Evolutionary conservation across 1,140 invertebrate genomes (phyloP).

Genomic region (Saccostrea cuccullata): DNA sequence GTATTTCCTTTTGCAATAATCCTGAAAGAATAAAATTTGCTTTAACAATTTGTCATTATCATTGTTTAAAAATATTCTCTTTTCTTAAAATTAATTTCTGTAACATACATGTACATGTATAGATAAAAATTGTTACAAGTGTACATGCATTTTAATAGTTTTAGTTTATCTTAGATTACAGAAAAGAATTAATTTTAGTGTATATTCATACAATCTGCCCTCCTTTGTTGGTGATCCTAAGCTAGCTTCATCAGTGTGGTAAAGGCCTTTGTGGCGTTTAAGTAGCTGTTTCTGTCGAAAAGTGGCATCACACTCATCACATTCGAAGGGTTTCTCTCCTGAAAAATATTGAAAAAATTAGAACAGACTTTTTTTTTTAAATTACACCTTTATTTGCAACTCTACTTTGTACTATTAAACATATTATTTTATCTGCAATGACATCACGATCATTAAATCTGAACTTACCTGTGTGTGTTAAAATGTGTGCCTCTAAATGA

Average conservation of each 20-base stretch:
- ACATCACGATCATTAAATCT: neutral
- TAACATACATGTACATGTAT: too few relatives aligned
- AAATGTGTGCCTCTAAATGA: slow-evolving; percentile 96
- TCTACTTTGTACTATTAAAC: neutral
- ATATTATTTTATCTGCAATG: neutral
- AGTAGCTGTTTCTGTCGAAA: slow-evolving; percentile 94
- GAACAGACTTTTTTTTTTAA: neutral
- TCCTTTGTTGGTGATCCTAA: slow-evolving; percentile 93
- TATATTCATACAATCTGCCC: slow-evolving; percentile 93
- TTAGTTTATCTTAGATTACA: neutral
- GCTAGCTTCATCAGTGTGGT: slow-evolving; percentile 89
- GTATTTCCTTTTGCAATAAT: slow-evolving; percentile 3
- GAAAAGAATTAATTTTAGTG: neutral
- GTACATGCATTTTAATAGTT: too few relatives aligned
- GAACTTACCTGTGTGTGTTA: slow-evolving; percentile 85
- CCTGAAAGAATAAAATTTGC: neutral
- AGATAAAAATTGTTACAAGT: too few relatives aligned
- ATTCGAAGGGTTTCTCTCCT: slow-evolving; percentile 75
- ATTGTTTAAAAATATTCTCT: neutral
- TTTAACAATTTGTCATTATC: neutral
- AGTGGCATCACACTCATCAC: slow-evolving; percentile 80
- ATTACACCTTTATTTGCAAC: neutral
- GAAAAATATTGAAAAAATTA: slow-evolving; percentile 25
- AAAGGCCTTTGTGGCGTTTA: slow-evolving; percentile 93
- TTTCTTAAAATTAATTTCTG: neutral